These are phyloP conservation scores for Crypturellus undulatus DNA, from an alignment of 2,113 vertebrate species.

Conservation along the genomic window DNA sequence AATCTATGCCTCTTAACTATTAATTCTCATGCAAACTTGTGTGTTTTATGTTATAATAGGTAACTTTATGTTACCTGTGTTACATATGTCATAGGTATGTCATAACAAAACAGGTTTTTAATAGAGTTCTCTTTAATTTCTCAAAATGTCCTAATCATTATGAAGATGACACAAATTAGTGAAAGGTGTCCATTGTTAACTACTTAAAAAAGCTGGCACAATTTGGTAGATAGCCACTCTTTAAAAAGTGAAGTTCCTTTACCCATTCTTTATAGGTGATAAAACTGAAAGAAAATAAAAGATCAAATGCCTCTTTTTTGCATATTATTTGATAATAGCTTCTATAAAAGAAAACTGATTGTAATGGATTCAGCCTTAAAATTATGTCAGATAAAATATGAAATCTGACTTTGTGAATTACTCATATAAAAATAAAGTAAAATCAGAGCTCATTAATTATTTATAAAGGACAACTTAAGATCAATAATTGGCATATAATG, in stretches of 20 bases:
- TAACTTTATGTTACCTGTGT: neutral
- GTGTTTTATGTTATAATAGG: neutral
- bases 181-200: neutral
- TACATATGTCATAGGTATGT: too few relatives aligned
- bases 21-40: neutral
- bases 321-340: neutral
- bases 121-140: neutral
- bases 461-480: neutral
- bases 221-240: neutral
- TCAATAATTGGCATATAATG: neutral
- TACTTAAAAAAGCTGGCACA: neutral
- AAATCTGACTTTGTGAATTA: constrained; percentile 17
- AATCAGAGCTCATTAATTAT: constrained; percentile 35
- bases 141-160: neutral
- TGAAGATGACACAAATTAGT: fast-evolving
- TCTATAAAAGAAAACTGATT: neutral
- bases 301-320: neutral
- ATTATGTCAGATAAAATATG: neutral
- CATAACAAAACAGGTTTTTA: neutral
- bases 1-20: neutral
- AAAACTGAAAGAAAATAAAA: neutral
- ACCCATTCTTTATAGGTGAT: neutral
- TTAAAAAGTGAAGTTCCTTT: neutral
- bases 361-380: neutral
- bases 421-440: neutral